Evolutionary conservation across 2,113 vertebrate species (phyloP), one percentile per base, ranked within the genome.

Genomic region (Strix aluco): DNA sequence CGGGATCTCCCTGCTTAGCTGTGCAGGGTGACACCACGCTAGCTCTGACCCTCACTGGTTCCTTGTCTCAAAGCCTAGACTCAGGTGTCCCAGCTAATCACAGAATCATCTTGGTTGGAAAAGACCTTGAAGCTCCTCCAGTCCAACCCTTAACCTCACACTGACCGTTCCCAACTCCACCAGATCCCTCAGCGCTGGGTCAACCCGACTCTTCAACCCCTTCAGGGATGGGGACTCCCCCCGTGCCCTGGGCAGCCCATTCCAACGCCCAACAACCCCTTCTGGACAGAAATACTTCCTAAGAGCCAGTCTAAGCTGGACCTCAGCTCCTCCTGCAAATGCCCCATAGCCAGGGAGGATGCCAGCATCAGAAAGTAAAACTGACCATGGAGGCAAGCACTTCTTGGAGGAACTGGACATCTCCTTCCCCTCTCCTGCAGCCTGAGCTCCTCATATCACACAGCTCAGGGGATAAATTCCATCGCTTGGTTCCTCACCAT

Each of bases 1-100:
- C 2, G 25, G 57, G 61, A 44, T n/a, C 52, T 46, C 54, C 69
- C 72, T 36, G 36, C 81, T 66, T 34, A 44, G 44, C 46, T 34
- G 21, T 21, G 27, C 67, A 61, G 36, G 42, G 55, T 52, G 29
- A 54, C 59, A 40, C 26, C n/a, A 8, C 0, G 0, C 38, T 36
- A 40, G 46, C 55, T 40, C 72, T 25, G 38, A 46, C 27, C 44
- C 42, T 49, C 25, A 25, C 32, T 10, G 27, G 27, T 54, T 54
- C 38, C 80, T 46, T 27, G 26, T 57, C 77, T 70, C 63, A 29
- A 69, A 70, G 25, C 17, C 42, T 5, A 13, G 47, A 59, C 17
- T 72, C 15, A 18, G 44, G 25, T 42, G 30, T 83, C 63, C 25
- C 79, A 72, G 4, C 29, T 52, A 46, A 46, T 46, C 44, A 46